Evolutionary conservation across 2,888 invertebrate species (phyloP).

Genomic region (Xanthia togata): DNA sequence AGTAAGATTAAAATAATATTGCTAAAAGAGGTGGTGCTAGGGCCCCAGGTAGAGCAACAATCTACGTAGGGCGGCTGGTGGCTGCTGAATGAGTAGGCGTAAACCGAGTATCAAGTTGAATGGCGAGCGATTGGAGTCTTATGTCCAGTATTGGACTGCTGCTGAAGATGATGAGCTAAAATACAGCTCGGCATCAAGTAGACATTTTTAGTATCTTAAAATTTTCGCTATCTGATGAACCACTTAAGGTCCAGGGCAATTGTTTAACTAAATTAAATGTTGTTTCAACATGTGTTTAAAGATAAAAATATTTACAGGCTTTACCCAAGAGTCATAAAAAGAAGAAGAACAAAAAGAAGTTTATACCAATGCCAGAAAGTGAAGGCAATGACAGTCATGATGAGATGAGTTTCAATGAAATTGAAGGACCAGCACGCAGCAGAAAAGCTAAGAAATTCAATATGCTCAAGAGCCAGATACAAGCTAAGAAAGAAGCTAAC

Average conservation of each 20-base stretch:
- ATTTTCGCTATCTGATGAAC: too few relatives aligned
- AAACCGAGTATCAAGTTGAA: neutral
- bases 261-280: neutral
- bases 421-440: constrained; percentile 86
- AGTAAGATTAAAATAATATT: too few relatives aligned
- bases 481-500: constrained; percentile 86
- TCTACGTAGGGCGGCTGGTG: neutral
- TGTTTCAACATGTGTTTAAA: neutral
- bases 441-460: constrained; percentile 88
- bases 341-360: constrained; percentile 89
- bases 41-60: neutral
- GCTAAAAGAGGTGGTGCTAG: too few relatives aligned
- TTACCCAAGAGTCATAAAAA: constrained; percentile 88
- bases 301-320: constrained; percentile 73
- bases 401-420: constrained; percentile 89
- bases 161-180: neutral
- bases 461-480: constrained; percentile 88
- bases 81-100: neutral
- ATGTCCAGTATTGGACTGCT: neutral
- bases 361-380: constrained; percentile 87
- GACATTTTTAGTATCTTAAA: neutral
- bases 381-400: constrained; percentile 89
- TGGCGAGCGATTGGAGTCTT: neutral
- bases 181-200: neutral
- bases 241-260: too few relatives aligned